Percentiles rank a stretch among this genome's conserved stretches.
phyloP scores from a whole-genome alignment of 2,113 vertebrate species.

The Bufo bufo region DNA sequence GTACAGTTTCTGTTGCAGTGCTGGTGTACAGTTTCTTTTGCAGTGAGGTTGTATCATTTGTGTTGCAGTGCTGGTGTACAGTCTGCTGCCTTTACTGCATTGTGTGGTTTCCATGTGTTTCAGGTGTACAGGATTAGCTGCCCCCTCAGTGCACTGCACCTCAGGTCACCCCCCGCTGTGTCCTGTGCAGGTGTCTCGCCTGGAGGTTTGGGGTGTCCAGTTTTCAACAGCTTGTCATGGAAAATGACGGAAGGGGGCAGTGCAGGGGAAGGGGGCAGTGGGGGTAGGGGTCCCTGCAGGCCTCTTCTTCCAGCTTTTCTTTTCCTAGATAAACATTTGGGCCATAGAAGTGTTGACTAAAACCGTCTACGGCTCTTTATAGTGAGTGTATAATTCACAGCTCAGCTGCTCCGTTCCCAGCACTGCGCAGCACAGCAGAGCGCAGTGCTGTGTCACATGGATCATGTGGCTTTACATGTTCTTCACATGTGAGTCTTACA shows the following conservation, averaged over 20 bases:
- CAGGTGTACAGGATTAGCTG: background rate
- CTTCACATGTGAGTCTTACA: background rate
- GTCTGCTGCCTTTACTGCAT: background rate
- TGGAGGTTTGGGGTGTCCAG: constrained; percentile 6
- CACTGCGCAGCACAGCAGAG: background rate
- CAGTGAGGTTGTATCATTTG: background rate
- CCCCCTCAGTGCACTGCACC: background rate
- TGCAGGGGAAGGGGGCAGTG: background rate
- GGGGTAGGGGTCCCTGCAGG: background rate
- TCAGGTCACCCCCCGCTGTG: background rate
- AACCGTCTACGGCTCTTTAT: background rate
- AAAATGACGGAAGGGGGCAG: background rate
- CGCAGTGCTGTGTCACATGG: background rate
- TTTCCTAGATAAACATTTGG: constrained; percentile 6
- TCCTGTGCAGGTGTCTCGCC: background rate
- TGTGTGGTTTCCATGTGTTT: background rate
- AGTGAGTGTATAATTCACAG: background rate
- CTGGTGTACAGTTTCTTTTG: background rate
- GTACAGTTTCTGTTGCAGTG: background rate
- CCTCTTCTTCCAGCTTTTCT: background rate
- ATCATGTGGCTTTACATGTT: background rate
- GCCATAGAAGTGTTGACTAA: background rate
- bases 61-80: background rate
- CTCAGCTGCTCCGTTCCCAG: background rate
- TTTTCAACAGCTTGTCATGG: background rate